These are phyloP conservation scores for Clarias gariepinus DNA, from an alignment of 2,113 vertebrate species.

Conservation along the genomic window DNA sequence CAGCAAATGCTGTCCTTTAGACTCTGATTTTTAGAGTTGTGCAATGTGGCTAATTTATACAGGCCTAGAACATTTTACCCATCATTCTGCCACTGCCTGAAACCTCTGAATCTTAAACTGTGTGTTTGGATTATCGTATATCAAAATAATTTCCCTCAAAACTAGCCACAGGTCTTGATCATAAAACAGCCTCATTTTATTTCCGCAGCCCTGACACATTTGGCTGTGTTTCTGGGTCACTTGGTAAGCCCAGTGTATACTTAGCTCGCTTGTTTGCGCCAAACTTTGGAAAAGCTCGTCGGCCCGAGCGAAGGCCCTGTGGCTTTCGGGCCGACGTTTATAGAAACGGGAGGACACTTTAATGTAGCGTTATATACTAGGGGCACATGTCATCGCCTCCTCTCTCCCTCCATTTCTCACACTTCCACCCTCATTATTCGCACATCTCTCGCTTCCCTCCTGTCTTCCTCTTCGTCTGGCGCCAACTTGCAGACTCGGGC, in stretches of 20 bases:
- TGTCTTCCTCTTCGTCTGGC: constrained; percentile 47
- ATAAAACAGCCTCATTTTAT: constrained; percentile 65
- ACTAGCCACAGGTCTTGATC: constrained; percentile 66
- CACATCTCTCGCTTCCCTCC: constrained; percentile 51
- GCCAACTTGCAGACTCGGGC: not conserved
- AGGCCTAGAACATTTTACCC: constrained; percentile 55
- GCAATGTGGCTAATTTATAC: constrained; percentile 59
- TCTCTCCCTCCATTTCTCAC: constrained; percentile 46
- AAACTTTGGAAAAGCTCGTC: constrained; percentile 61
- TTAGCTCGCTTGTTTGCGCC: constrained; percentile 66
- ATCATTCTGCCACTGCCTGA: constrained; percentile 59
- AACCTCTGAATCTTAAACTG: constrained; percentile 68
- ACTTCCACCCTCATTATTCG: constrained; percentile 51
- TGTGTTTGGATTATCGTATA: constrained; percentile 68
- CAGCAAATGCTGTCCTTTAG: constrained; percentile 14
- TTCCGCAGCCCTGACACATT: constrained; percentile 68
- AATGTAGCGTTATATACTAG: constrained; percentile 64
- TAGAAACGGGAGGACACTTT: constrained; percentile 68
- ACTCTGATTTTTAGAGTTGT: constrained; percentile 55
- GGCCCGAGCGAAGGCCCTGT: constrained; percentile 38
- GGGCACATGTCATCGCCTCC: constrained; percentile 56
- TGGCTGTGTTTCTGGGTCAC: constrained; percentile 70
- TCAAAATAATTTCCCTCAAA: constrained; percentile 69
- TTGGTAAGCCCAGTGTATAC: constrained; percentile 66
- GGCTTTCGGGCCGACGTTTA: constrained; percentile 64